phyloP scores from a whole-genome alignment of 2,888 invertebrate species.

The Ormyrus nitidulus region DNA sequence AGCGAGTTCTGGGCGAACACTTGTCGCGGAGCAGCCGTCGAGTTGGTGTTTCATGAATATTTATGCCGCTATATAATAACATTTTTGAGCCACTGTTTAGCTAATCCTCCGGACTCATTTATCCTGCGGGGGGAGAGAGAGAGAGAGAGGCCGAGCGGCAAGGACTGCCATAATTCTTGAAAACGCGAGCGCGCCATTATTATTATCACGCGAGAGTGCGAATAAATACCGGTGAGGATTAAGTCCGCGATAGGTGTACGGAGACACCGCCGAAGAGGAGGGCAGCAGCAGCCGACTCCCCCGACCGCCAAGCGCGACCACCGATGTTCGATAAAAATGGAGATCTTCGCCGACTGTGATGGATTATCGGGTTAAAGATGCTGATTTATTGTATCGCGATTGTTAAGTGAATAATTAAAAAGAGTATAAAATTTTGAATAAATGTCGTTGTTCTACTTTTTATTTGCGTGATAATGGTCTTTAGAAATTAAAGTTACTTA shows the following conservation, averaged over 20 bases:
- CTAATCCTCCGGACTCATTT: slow-evolving; percentile 76
- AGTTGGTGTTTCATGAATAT: slow-evolving; percentile 73
- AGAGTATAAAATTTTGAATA: too few relatives aligned
- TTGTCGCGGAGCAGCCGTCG: slow-evolving; percentile 61
- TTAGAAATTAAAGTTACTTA: too few relatives aligned
- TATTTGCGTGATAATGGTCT: too few relatives aligned
- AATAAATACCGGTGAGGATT: slow-evolving; percentile 72
- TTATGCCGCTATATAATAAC: slow-evolving; percentile 76
- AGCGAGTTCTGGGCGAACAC: slow-evolving; percentile 29
- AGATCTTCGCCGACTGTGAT: too few relatives aligned
- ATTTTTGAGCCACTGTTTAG: slow-evolving; percentile 76
- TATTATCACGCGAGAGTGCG: slow-evolving; percentile 70
- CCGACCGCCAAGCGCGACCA: not conserved
- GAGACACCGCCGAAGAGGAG: slow-evolving; percentile 21
- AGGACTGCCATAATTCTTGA: slow-evolving; percentile 75
- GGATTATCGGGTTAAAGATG: too few relatives aligned
- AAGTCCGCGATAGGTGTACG: slow-evolving; percentile 46
- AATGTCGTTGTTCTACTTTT: too few relatives aligned
- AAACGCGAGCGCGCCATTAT: slow-evolving; percentile 72
- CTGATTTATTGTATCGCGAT: too few relatives aligned
- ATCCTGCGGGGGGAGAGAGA: slow-evolving; percentile 64
- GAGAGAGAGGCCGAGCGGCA: slow-evolving; percentile 61
- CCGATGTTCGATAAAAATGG: slow-evolving; percentile 38
- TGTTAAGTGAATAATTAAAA: too few relatives aligned
- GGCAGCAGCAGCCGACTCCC: not conserved